phyloP scores from a whole-genome alignment of 30 jellyfish, hydroid and myxozoan species.

The Hydractinia symbiolongicarpus region DNA sequence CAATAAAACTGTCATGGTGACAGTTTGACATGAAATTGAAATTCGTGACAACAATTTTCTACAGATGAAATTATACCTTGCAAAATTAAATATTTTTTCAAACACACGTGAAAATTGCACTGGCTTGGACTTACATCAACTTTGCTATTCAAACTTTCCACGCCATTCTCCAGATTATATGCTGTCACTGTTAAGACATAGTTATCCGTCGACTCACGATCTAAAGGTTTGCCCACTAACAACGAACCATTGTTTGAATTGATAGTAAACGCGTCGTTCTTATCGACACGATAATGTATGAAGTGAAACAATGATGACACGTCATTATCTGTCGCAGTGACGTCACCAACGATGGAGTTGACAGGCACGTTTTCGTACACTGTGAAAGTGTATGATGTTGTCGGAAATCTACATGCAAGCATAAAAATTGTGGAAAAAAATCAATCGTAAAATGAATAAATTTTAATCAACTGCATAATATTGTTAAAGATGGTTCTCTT shows the following conservation, averaged over 20 bases:
- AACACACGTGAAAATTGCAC: too few relatives aligned
- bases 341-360: neutral
- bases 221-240: neutral
- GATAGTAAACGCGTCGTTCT: neutral
- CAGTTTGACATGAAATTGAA: too few relatives aligned
- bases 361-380: neutral
- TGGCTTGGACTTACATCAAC: too few relatives aligned
- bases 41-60: too few relatives aligned
- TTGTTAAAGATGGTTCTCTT: too few relatives aligned
- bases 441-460: too few relatives aligned
- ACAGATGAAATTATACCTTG: too few relatives aligned
- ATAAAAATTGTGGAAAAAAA: too few relatives aligned
- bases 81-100: too few relatives aligned
- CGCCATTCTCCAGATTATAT: neutral
- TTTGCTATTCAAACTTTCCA: too few relatives aligned
- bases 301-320: neutral
- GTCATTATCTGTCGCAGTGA: neutral
- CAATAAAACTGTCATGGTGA: too few relatives aligned
- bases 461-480: too few relatives aligned
- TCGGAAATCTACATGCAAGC: neutral
- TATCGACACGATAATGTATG: neutral
- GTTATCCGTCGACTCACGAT: slow-evolving; percentile 5
- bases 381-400: neutral
- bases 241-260: neutral
- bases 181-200: slow-evolving; percentile 4